phyloP scores from a whole-genome alignment of 2,113 vertebrate species.

The Xerus inauris region DNA sequence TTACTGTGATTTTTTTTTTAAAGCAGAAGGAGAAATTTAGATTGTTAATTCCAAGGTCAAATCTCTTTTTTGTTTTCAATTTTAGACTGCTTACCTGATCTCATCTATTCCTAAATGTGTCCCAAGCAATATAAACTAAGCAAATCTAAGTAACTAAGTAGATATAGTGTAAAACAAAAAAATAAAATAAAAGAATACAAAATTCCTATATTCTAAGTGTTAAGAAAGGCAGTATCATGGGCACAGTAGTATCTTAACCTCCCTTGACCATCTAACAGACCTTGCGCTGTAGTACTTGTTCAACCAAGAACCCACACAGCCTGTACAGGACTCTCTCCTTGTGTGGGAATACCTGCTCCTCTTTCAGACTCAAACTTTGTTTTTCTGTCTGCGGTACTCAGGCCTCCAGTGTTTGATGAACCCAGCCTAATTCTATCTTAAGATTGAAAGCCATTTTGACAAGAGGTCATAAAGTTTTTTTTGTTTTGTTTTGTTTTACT shows the following conservation, averaged over 20 bases:
- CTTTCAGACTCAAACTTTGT: neutral
- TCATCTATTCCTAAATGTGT: neutral
- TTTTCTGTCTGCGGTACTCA: too few relatives aligned
- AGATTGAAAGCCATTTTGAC: too few relatives aligned
- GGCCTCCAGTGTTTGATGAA: too few relatives aligned
- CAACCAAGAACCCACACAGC: too few relatives aligned
- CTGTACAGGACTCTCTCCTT: too few relatives aligned
- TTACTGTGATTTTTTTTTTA: neutral
- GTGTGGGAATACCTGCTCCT: neutral
- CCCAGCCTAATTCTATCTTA: too few relatives aligned
- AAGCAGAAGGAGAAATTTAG: neutral
- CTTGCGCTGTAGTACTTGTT: neutral
- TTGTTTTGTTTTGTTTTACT: too few relatives aligned
- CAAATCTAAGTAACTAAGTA: neutral
- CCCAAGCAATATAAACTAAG: neutral
- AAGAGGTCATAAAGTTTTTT: too few relatives aligned
- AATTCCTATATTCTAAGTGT: neutral
- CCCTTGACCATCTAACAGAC: rapidly evolving
- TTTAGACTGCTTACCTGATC: neutral
- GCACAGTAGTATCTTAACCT: neutral
- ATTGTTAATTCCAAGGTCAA: neutral
- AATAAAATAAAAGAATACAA: neutral
- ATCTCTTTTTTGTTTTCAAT: neutral
- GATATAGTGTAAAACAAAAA: neutral
- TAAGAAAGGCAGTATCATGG: neutral